These are phyloP conservation scores for Stenichneumon culpator DNA, from an alignment of 2,888 invertebrate species.

Conservation along the genomic window DNA sequence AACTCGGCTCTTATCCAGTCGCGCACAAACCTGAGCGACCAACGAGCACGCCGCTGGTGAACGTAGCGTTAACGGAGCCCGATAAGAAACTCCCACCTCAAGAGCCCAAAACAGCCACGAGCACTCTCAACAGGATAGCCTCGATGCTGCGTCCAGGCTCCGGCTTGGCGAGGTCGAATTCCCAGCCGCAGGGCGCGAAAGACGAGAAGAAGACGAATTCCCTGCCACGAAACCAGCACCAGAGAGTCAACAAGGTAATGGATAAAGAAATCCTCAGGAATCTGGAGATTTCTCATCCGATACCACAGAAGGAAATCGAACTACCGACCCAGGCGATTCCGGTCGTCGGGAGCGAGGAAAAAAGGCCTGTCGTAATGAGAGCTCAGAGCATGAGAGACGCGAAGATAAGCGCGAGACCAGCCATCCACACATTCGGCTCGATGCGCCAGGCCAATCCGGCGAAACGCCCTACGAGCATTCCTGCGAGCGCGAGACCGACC, in stretches of 20 bases:
- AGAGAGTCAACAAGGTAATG: constrained; percentile 89
- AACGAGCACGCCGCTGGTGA: constrained; percentile 76
- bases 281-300: constrained; percentile 94
- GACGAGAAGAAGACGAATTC: constrained; percentile 87
- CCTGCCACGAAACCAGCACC: constrained; percentile 87
- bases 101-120: constrained; percentile 78
- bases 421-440: constrained; percentile 92
- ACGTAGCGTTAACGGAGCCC: constrained; percentile 72
- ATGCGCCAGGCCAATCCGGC: constrained; percentile 90
- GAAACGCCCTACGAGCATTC: constrained; percentile 92
- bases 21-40: constrained; percentile 75
- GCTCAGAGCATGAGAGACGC: constrained; percentile 93
- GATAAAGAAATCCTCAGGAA: constrained; percentile 91
- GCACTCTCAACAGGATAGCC: constrained; percentile 90
- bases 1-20: constrained; percentile 83
- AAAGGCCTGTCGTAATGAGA: constrained; percentile 89
- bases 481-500: constrained; percentile 89
- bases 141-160: constrained; percentile 87
- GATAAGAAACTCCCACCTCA: constrained; percentile 83
- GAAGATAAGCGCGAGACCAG: constrained; percentile 86
- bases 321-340: constrained; percentile 88
- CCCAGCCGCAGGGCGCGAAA: constrained; percentile 85
- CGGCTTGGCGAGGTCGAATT: constrained; percentile 87
- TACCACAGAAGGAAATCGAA: constrained; percentile 90
- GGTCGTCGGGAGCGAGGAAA: constrained; percentile 86